Conservation (phyloP, 2,113 vertebrate species). For the Columba janthina region DNA sequence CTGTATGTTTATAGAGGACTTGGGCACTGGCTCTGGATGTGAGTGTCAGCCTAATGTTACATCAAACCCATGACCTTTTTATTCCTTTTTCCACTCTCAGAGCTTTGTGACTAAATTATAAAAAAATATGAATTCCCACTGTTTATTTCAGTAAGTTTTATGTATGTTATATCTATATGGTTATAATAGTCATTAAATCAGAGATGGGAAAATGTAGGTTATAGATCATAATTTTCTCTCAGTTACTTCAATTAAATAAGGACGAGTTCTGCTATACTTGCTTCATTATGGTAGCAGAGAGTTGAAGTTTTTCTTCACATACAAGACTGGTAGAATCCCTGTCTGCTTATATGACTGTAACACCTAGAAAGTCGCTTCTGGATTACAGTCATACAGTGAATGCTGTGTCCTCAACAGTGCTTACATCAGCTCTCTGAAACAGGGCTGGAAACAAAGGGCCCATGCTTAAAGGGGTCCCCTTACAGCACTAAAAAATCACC, state of each 20-base stretch:
- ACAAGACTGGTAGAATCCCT: background rate
- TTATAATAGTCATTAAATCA: background rate
- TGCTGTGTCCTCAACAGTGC: background rate
- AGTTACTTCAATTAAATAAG: background rate
- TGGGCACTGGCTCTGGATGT: background rate
- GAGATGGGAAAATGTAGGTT: background rate
- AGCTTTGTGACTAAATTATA: background rate
- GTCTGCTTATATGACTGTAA: fast-evolving
- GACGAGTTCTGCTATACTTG: background rate
- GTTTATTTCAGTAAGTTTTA: background rate
- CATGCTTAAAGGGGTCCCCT: background rate
- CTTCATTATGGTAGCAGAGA: background rate
- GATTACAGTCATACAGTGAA: no score
- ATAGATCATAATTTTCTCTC: background rate
- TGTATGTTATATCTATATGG: background rate
- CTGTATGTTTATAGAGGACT: conserved; percentile 27
- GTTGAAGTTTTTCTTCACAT: background rate
- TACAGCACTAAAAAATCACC: background rate
- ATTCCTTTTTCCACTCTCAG: background rate
- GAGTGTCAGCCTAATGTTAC: background rate
- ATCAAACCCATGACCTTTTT: background rate
- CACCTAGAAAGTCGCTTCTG: background rate
- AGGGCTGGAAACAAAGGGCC: background rate
- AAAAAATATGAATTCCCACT: background rate
- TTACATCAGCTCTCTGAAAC: background rate